Conservation (phyloP, 2,797 vertebrate species). For the Poecilia gillii region DNA sequence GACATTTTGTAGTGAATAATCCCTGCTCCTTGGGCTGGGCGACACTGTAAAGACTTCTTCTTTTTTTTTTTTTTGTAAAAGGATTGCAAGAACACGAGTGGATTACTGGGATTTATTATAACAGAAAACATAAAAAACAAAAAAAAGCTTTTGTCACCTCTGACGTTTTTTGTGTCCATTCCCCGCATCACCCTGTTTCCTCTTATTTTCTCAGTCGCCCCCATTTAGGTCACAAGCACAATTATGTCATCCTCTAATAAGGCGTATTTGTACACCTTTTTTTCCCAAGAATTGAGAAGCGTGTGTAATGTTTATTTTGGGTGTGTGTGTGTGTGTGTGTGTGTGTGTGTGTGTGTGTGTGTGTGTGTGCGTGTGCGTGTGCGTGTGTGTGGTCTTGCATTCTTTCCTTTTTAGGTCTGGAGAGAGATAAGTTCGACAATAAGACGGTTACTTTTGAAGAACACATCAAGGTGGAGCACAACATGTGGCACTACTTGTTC, state of each 20-base stretch:
- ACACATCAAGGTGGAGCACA: conserved; percentile 98
- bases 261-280: conserved; percentile 16
- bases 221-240: conserved; percentile 46
- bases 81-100: neutral
- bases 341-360: neutral
- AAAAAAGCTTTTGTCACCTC: conserved; percentile 1
- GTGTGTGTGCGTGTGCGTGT: neutral
- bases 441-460: conserved; percentile 99
- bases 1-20: neutral
- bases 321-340: neutral
- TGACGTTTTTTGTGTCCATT: conserved; percentile 20
- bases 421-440: conserved; percentile 99
- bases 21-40: neutral
- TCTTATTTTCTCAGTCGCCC: conserved; percentile 26
- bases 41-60: neutral
- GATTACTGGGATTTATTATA: neutral
- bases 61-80: conserved; percentile 14
- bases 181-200: conserved; percentile 44
- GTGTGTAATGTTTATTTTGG: conserved; percentile 16
- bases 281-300: conserved; percentile 38
- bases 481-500: conserved; percentile 99
- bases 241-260: conserved; percentile 28
- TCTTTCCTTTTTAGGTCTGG: conserved; percentile 83
- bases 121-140: neutral
- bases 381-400: neutral